Conservation (phyloP, 1,140 invertebrate genomes). For the Aporrectodea caliginosa region DNA sequence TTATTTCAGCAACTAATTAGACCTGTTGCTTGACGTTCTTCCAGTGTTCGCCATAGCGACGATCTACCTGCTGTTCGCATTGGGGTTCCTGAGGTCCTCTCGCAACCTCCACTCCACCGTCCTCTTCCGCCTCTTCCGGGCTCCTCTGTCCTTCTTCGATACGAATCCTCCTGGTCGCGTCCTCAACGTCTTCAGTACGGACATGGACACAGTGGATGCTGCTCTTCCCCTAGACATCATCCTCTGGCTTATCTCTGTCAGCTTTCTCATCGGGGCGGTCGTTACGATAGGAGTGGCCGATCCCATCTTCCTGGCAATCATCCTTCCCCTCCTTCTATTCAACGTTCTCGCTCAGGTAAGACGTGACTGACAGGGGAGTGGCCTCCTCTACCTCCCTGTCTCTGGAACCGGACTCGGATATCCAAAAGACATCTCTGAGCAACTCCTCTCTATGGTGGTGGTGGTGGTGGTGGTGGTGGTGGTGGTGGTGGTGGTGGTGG, state of each 20-base stretch:
- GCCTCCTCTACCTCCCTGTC: no score
- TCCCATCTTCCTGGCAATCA: conserved; percentile 26
- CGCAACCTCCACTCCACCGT: neutral
- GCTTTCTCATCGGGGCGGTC: conserved; percentile 1
- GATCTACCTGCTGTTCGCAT: conserved; percentile 11
- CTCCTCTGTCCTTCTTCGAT: conserved; percentile 14
- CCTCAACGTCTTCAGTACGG: conserved; percentile 45
- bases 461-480: conserved; percentile 15
- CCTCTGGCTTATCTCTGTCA: conserved; percentile 15
- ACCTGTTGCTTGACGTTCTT: no score
- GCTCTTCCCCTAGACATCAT: conserved; percentile 12
- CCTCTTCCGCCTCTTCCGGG: conserved; percentile 13
- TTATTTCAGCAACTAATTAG: no score
- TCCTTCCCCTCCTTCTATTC: conserved; percentile 22
- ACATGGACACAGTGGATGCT: conserved; percentile 58
- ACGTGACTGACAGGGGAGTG: neutral
- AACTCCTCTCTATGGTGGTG: no score
- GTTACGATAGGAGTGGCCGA: conserved; percentile 12
- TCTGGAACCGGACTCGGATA: no score
- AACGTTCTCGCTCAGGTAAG: conserved; percentile 30
- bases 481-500: conserved; percentile 14
- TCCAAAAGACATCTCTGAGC: no score
- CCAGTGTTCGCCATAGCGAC: neutral
- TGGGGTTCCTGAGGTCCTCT: conserved; percentile 12
- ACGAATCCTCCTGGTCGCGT: conserved; percentile 17